Conservation (phyloP, 2,888 invertebrate genomes). For the Lydus trimaculatus region DNA sequence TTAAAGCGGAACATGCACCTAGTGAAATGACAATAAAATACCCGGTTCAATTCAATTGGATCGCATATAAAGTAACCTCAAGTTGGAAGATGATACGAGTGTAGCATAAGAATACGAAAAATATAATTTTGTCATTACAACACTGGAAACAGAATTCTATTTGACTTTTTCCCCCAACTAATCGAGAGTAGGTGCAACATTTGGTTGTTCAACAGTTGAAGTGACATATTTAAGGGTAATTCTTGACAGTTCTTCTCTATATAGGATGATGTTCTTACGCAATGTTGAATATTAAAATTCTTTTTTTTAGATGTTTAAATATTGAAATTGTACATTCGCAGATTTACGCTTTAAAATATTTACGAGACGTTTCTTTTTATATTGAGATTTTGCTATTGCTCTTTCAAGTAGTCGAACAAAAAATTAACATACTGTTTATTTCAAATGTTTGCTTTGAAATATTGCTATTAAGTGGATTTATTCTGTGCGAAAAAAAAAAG, state of each 20-base stretch:
- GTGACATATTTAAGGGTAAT: too few relatives aligned
- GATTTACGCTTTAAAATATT: too few relatives aligned
- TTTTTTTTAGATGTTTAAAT: background rate
- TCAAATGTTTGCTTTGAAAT: background rate
- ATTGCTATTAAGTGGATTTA: background rate
- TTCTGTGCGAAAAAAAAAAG: background rate
- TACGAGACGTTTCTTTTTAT: too few relatives aligned
- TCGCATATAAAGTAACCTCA: conserved; percentile 21
- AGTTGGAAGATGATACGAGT: background rate
- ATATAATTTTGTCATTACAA: background rate
- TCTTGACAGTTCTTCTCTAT: too few relatives aligned
- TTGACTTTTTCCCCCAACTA: too few relatives aligned
- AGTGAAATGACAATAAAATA: conserved; percentile 28
- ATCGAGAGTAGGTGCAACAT: too few relatives aligned
- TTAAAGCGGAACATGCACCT: conserved; percentile 25
- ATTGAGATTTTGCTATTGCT: background rate
- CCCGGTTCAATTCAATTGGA: conserved; percentile 27
- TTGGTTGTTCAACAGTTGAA: too few relatives aligned
- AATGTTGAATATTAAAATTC: background rate
- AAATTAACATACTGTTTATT: background rate
- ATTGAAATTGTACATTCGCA: background rate
- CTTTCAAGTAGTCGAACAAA: background rate
- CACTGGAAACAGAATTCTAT: too few relatives aligned
- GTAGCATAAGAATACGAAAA: background rate
- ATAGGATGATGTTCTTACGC: too few relatives aligned